Percentiles rank a stretch among this genome's conserved stretches.
These are phyloP conservation scores for Dicrurus megarhynchus DNA, from an alignment of 2,113 vertebrate species.

Conservation along the genomic window DNA sequence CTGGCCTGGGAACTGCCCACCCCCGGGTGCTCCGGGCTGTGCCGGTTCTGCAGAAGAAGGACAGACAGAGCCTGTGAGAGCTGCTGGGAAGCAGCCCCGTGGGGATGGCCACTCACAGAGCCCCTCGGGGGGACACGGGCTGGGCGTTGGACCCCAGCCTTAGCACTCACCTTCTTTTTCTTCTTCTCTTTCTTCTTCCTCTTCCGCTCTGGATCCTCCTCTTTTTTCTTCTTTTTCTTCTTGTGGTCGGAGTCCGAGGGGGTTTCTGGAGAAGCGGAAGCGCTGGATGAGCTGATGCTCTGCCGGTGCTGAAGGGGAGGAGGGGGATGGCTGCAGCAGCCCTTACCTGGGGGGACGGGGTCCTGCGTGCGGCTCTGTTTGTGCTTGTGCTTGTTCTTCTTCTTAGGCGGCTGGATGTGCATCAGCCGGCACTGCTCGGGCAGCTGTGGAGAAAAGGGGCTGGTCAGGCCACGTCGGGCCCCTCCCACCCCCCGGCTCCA, in stretches of 20 bases:
- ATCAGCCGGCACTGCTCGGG: slow-evolving; percentile 96
- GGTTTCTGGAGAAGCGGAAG: slow-evolving; percentile 74
- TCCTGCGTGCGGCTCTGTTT: slow-evolving; percentile 93
- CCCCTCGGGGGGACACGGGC: rapidly evolving
- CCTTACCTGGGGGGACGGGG: slow-evolving; percentile 89
- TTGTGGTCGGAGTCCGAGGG: slow-evolving; percentile 97
- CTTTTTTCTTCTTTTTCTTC: slow-evolving; percentile 98
- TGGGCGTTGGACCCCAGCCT: rapidly evolving
- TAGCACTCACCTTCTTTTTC: slow-evolving; percentile 89
- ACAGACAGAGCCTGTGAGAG: background rate
- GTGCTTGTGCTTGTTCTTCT: slow-evolving; percentile 97
- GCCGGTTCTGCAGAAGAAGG: slow-evolving; percentile 81
- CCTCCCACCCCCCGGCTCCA: rapidly evolving
- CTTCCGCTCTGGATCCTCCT: slow-evolving; percentile 93
- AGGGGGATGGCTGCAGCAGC: rapidly evolving
- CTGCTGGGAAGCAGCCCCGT: background rate
- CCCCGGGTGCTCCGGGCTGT: slow-evolving; percentile 93
- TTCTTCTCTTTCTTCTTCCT: slow-evolving; percentile 99
- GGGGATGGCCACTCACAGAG: rapidly evolving
- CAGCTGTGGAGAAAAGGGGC: slow-evolving; percentile 69
- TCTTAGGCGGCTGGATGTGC: slow-evolving; percentile 98
- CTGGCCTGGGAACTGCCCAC: slow-evolving; percentile 91
- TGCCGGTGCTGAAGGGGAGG: rapidly evolving
- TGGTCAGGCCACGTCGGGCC: rapidly evolving
- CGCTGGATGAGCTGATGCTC: rapidly evolving